Evolutionary conservation across 2,888 invertebrate genomes (phyloP).

Genomic region (Drosophila melanosoma): DNA sequence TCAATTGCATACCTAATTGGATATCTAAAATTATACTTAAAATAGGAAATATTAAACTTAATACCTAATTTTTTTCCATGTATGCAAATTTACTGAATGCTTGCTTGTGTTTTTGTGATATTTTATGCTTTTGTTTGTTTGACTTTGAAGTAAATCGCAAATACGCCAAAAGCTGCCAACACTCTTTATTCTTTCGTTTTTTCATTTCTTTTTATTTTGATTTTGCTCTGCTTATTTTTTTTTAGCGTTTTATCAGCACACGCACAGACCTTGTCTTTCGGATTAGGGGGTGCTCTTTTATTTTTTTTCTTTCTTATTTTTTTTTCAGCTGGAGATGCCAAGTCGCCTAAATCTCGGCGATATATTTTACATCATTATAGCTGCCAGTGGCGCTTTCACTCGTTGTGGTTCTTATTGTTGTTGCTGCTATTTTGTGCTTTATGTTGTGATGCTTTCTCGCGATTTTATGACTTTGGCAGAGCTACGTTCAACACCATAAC

Average conservation of each 20-base stretch:
- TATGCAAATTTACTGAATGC: slow-evolving; percentile 13
- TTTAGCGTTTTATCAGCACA: slow-evolving; percentile 70
- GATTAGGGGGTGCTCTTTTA: slow-evolving; percentile 1
- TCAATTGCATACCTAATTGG: too few relatives aligned
- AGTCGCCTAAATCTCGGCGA: slow-evolving; percentile 77
- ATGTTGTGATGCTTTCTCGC: slow-evolving; percentile 68
- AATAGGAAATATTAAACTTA: neutral
- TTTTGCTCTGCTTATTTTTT: slow-evolving; percentile 36
- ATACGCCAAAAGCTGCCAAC: slow-evolving; percentile 50
- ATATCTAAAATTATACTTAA: neutral
- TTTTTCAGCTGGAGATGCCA: slow-evolving; percentile 21
- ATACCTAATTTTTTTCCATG: neutral
- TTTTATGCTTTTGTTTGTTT: slow-evolving; percentile 76
- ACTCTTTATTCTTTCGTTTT: slow-evolving; percentile 39
- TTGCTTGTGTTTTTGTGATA: slow-evolving; percentile 37
- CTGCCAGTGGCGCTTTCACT: slow-evolving; percentile 44
- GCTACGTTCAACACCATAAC: slow-evolving; percentile 9
- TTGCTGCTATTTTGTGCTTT: slow-evolving; percentile 54
- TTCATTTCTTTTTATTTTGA: slow-evolving; percentile 16
- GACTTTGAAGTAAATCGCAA: slow-evolving; percentile 69
- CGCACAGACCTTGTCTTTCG: slow-evolving; percentile 66
- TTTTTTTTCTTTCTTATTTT: too few relatives aligned
- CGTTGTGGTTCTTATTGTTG: slow-evolving; percentile 24
- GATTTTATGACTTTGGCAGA: slow-evolving; percentile 76
- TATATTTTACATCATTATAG: slow-evolving; percentile 79